phyloP scores from a whole-genome alignment of 1,140 invertebrate species.

The Drosophila obscura region DNA sequence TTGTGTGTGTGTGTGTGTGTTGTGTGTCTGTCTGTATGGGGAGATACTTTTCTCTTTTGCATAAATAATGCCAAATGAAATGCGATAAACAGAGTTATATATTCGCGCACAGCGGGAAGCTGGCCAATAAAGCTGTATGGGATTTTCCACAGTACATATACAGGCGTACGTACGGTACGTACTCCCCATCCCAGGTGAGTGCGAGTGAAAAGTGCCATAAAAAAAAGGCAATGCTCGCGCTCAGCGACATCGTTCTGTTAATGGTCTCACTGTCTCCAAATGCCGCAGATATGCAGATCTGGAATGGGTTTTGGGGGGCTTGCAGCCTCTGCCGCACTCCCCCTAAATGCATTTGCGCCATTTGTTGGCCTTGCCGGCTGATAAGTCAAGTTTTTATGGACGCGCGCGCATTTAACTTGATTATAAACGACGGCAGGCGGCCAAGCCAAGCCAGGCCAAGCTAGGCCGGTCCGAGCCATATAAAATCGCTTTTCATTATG shows the following conservation, averaged over 20 bases:
- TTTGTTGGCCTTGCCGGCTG: slow-evolving; percentile 64
- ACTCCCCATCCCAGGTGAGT: slow-evolving; percentile 11
- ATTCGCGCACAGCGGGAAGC: slow-evolving; percentile 71
- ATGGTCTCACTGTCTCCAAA: slow-evolving; percentile 69
- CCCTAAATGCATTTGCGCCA: slow-evolving; percentile 65
- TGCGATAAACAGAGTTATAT: slow-evolving; percentile 72
- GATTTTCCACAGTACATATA: slow-evolving; percentile 28
- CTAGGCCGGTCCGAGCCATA: slow-evolving; percentile 46
- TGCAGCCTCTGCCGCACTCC: not conserved
- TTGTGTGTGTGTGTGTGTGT: slow-evolving; percentile 5
- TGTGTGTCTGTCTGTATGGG: slow-evolving; percentile 14
- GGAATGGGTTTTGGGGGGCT: too few relatives aligned
- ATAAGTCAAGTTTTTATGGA: slow-evolving; percentile 77
- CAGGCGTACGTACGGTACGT: too few relatives aligned
- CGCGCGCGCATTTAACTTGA: slow-evolving; percentile 75
- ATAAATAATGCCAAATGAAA: slow-evolving; percentile 78
- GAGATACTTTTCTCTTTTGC: slow-evolving; percentile 54
- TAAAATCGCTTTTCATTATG: slow-evolving; percentile 79
- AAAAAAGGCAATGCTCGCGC: slow-evolving; percentile 66
- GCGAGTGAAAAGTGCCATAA: slow-evolving; percentile 77
- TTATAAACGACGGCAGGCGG: slow-evolving; percentile 79
- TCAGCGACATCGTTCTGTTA: slow-evolving; percentile 78
- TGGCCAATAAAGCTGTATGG: slow-evolving; percentile 72
- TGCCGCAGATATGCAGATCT: slow-evolving; percentile 37
- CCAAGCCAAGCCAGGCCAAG: slow-evolving; percentile 1